A percentile compares a stretch with the other conserved stretches of the same genome.
These are phyloP conservation scores for Prenolepis imparis DNA, from an alignment of 2,888 invertebrate genomes.

Conservation along the genomic window DNA sequence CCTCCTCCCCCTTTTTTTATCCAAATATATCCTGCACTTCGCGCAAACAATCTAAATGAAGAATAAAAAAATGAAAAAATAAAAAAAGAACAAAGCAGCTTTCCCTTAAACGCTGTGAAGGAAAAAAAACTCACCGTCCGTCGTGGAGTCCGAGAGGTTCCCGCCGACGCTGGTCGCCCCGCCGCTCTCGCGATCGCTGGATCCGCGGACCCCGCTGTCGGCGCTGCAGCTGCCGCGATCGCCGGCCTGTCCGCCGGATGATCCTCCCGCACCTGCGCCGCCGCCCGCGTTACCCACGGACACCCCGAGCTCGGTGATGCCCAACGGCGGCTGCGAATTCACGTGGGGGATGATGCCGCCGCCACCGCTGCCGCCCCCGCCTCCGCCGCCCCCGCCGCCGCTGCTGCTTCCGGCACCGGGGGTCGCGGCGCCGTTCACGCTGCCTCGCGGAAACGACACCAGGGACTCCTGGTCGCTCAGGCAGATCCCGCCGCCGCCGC, in stretches of 20 bases:
- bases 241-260: constrained; percentile 87
- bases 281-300: constrained; percentile 74
- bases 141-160: constrained; percentile 93
- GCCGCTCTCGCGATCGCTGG: constrained; percentile 93
- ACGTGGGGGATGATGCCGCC: constrained; percentile 85
- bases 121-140: constrained; percentile 88
- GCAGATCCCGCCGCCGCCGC: constrained; percentile 86
- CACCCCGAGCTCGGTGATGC: constrained; percentile 80
- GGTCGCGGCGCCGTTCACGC: constrained; percentile 88
- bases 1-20: background rate
- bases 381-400: constrained; percentile 80
- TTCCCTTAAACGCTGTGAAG: background rate
- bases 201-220: constrained; percentile 94
- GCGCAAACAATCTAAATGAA: background rate
- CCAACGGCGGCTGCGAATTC: constrained; percentile 84
- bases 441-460: constrained; percentile 89
- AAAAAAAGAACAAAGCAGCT: background rate
- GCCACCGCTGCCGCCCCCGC: constrained; percentile 62
- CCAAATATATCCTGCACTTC: background rate
- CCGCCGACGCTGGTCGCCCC: constrained; percentile 94
- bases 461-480: constrained; percentile 95
- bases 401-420: constrained; percentile 84
- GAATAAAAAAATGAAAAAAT: background rate
- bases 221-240: constrained; percentile 95
- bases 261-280: constrained; percentile 87